Percentiles rank a stretch among this genome's conserved stretches.
phyloP scores from a whole-genome alignment of 2,888 invertebrate species.

The Cryptocheilus praepositus region DNA sequence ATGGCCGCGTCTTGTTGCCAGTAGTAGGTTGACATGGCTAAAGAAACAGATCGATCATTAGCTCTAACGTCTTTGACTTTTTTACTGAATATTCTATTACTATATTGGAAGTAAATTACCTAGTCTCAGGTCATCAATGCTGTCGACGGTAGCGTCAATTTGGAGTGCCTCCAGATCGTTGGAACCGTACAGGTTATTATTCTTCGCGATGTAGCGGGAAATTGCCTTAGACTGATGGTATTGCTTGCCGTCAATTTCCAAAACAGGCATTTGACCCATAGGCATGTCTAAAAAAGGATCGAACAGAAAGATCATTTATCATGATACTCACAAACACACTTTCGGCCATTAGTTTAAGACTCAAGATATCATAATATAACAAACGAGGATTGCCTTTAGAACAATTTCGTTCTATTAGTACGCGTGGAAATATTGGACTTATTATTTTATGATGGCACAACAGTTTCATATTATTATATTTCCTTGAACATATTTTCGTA shows the following conservation, averaged over 20 bases:
- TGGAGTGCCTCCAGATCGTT: constrained; percentile 79
- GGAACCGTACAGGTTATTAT: constrained; percentile 78
- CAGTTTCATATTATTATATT: too few relatives aligned
- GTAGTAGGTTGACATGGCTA: constrained; percentile 72
- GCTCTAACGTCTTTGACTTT: background rate
- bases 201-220: constrained; percentile 79
- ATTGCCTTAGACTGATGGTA: constrained; percentile 80
- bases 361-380: too few relatives aligned
- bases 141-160: constrained; percentile 80
- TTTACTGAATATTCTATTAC: background rate
- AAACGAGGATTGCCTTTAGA: too few relatives aligned
- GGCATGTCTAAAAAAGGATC: constrained; percentile 76
- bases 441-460: too few relatives aligned
- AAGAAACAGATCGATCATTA: background rate
- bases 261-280: constrained; percentile 80
- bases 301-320: too few relatives aligned
- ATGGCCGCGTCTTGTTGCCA: constrained; percentile 77
- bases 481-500: too few relatives aligned
- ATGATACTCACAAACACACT: too few relatives aligned
- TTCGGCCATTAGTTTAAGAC: too few relatives aligned
- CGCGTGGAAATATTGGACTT: too few relatives aligned
- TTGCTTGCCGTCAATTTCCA: constrained; percentile 80
- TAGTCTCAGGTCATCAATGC: constrained; percentile 78
- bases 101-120: constrained; percentile 75
- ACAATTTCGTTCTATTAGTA: too few relatives aligned